Evolutionary conservation across 2,113 vertebrate genomes (phyloP).

Genomic region (Mola mola): DNA sequence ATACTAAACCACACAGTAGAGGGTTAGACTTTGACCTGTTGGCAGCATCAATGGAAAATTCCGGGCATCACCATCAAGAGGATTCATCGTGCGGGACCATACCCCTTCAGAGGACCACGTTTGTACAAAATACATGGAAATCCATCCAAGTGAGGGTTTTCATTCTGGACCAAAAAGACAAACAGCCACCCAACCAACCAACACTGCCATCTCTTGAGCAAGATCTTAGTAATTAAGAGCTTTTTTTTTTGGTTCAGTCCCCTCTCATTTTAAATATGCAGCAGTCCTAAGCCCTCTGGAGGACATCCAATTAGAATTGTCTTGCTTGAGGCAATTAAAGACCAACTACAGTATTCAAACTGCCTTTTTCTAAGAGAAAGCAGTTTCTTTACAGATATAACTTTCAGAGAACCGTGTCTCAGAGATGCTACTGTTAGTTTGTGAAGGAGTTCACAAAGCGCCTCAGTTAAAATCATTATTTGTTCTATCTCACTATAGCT

Average conservation of each 20-base stretch:
- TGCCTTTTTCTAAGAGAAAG: conserved; percentile 5
- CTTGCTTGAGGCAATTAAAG: conserved; percentile 45
- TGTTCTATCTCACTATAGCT: too few species aligned
- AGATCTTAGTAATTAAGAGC: conserved; percentile 45
- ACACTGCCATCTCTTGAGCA: too few species aligned
- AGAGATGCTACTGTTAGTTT: not conserved
- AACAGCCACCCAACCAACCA: not conserved
- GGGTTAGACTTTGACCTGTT: too few species aligned
- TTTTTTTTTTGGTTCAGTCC: conserved; percentile 28
- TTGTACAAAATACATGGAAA: not conserved
- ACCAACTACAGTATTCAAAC: conserved; percentile 19
- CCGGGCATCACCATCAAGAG: too few species aligned
- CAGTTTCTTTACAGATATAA: conserved; percentile 1
- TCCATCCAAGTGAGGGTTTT: not conserved
- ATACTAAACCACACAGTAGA: too few species aligned
- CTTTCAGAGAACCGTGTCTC: conserved; percentile 13
- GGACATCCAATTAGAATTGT: conserved; percentile 46
- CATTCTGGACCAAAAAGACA: not conserved
- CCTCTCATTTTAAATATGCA: conserved; percentile 56
- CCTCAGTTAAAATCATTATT: too few species aligned
- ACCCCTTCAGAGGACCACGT: not conserved
- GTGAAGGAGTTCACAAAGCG: too few species aligned
- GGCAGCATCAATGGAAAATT: too few species aligned
- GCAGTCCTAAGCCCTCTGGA: conserved; percentile 35
- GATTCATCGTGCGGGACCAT: not conserved